phyloP scores from a whole-genome alignment of 2,888 invertebrate genomes.

The Drosophila paucipuncta region DNA sequence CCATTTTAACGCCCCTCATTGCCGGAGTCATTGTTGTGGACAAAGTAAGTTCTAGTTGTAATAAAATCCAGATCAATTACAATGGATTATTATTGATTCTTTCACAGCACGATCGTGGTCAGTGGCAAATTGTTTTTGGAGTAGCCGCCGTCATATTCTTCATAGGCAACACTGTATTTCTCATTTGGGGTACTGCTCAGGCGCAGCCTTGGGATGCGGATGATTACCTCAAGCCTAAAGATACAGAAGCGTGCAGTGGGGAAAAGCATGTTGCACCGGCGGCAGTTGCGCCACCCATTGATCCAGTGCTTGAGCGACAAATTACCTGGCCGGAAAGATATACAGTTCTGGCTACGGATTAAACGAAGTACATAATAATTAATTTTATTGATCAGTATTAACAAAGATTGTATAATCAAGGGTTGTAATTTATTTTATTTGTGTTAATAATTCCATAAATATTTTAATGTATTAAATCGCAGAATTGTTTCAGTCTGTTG shows the following conservation, averaged over 20 bases:
- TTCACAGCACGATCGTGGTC: constrained; percentile 85
- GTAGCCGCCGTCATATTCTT: constrained; percentile 89
- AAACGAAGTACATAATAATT: constrained; percentile 45
- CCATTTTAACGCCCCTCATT: constrained; percentile 88
- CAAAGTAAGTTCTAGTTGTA: constrained; percentile 78
- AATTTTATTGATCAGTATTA: constrained; percentile 73
- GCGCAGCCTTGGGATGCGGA: constrained; percentile 90
- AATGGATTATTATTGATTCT: background rate
- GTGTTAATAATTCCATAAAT: constrained; percentile 69
- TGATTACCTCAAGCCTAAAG: constrained; percentile 82
- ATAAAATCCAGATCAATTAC: background rate
- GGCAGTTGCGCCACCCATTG: constrained; percentile 57
- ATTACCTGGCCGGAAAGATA: constrained; percentile 55
- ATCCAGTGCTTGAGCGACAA: constrained; percentile 65
- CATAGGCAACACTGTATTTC: constrained; percentile 89
- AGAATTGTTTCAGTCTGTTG: constrained; percentile 33
- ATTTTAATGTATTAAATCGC: constrained; percentile 55
- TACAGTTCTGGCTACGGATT: constrained; percentile 56
- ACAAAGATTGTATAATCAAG: constrained; percentile 47
- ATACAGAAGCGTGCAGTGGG: constrained; percentile 40
- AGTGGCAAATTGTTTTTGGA: constrained; percentile 92
- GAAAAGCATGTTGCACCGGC: constrained; percentile 10
- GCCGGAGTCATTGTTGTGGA: constrained; percentile 86
- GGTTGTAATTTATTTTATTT: constrained; percentile 77
- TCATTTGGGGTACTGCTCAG: constrained; percentile 89